phyloP scores from a whole-genome alignment of 2,888 invertebrate species.

The Minunthozetes semirufus region DNA sequence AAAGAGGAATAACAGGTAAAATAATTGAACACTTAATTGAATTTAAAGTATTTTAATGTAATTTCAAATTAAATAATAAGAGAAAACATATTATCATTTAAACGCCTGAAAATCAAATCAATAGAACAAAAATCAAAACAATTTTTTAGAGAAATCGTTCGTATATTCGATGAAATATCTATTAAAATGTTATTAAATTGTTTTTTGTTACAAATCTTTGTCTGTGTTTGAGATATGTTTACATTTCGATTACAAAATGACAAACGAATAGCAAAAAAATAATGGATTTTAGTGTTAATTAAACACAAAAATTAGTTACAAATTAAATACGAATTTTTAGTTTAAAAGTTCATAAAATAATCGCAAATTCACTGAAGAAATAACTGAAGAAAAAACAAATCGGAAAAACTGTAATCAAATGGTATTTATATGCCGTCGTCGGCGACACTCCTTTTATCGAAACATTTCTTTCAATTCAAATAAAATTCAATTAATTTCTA shows the following conservation, averaged over 20 bases:
- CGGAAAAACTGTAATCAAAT: background rate
- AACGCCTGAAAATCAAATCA: no score
- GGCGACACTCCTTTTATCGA: background rate
- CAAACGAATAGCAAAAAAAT: constrained; percentile 1
- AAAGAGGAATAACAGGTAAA: no score
- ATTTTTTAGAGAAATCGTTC: no score
- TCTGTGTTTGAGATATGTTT: constrained; percentile 10
- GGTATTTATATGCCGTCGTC: background rate
- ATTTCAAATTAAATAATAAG: no score
- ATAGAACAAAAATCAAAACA: no score
- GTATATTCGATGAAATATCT: background rate
- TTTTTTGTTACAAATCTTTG: background rate
- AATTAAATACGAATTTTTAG: background rate
- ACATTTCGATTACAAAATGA: background rate
- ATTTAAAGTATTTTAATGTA: no score
- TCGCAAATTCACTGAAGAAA: background rate
- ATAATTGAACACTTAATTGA: no score
- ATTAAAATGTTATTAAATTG: background rate
- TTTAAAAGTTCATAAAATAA: background rate
- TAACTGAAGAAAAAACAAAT: background rate
- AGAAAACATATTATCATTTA: no score
- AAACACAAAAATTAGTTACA: background rate
- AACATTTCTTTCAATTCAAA: background rate
- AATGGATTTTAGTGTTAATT: constrained; percentile 8
- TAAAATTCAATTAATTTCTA: background rate